Conservation (phyloP, 2,113 vertebrate genomes). For the Capreolus pygargus region DNA sequence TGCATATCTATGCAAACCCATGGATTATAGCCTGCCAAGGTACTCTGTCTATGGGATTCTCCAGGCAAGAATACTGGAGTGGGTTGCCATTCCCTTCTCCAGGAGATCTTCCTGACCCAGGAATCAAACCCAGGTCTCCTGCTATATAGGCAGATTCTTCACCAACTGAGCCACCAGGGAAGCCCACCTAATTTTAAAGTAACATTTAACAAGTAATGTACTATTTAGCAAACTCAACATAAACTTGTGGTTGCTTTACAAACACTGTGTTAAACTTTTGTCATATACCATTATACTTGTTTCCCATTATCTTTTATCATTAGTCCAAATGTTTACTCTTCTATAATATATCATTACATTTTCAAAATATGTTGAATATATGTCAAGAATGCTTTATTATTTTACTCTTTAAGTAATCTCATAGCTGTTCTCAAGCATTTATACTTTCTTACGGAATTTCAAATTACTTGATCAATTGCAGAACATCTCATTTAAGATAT, state of each 20-base stretch:
- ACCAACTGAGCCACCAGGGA: background rate
- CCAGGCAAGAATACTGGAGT: background rate
- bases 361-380: background rate
- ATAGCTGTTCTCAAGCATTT: background rate
- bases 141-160: background rate
- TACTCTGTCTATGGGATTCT: background rate
- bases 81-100: background rate
- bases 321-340: background rate
- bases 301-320: background rate
- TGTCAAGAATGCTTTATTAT: background rate
- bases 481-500: background rate
- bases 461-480: background rate
- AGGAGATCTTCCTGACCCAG: background rate
- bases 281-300: background rate
- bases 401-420: background rate
- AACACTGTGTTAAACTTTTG: background rate
- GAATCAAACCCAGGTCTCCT: background rate
- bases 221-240: background rate
- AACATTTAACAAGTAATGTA: background rate
- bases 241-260: background rate
- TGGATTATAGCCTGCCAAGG: background rate
- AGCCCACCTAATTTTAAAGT: background rate
- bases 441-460: background rate
- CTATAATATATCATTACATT: background rate
- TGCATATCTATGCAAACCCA: background rate